Base-by-base conservation (phyloP, 1,140 invertebrate species). In the Nilaparvata lugens region DNA sequence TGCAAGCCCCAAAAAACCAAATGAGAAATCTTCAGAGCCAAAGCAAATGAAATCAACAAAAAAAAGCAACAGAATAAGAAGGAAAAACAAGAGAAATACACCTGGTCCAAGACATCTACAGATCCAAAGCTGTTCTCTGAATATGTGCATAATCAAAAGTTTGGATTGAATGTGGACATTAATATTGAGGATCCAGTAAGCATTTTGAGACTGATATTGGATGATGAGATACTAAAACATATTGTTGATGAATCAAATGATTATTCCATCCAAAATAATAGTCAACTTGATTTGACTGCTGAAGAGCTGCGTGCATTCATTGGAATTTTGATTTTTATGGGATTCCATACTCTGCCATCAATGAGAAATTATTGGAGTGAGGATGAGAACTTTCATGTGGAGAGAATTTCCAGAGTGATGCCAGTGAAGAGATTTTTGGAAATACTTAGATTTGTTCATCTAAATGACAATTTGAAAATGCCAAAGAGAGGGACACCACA, bases 251-350 rank as follows among this genome's bases (percentile, higher is more conserved):
- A 64, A 52, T 61, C 60, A 18, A 63, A 62, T 38, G 23, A 59
- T 35, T 64, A 62, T 62, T 61, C 56, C 42, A 28, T 24, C 42
- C 58, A 64, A 31, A 18, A 58, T 25, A 55, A 59, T 21, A 52
- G 35, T 18, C 9, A 42, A 24, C 45, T 64, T 58, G 54, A 60
- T 35, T 56, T 64, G 58, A 60, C 23, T 28, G 16, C 48, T 7
- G 23, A 14, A 45, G 63, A 64, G 42, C 58, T 64, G 23, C 9
- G 55, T 21, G 57, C 63, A 0, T 38, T 64, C 4, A 52, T 62
- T 55, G 63, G 63, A 24, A 62, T 64, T 9, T 25, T 64, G 18
- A 59, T 64, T 52, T 63, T 64, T 28, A 63, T 63, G 61, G 61
- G 56, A 31, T 63, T 64, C 25, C 52, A 63, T 54, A 3, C 9